Percentiles rank a stretch among this genome's conserved stretches.
These are phyloP conservation scores for Crenichthys baileyi DNA, from an alignment of 2,797 vertebrate genomes.

Conservation along the genomic window DNA sequence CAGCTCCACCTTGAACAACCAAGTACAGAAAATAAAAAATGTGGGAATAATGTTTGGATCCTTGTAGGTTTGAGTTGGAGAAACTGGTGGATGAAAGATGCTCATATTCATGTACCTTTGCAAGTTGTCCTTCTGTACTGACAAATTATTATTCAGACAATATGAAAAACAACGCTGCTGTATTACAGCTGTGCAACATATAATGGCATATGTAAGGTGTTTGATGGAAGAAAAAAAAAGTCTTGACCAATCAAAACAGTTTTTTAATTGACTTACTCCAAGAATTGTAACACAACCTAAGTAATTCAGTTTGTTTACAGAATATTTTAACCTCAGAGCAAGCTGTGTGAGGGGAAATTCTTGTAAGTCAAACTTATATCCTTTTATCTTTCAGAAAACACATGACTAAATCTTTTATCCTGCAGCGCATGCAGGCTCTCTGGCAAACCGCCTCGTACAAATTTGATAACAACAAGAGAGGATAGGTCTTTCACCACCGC, in stretches of 20 bases:
- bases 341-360: constrained; percentile 22
- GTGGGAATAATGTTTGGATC: neutral
- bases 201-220: constrained; percentile 4
- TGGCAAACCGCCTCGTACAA: constrained; percentile 65
- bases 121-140: neutral
- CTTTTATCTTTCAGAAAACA: constrained; percentile 38
- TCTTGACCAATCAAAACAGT: constrained; percentile 1
- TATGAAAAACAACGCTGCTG: neutral
- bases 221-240: neutral
- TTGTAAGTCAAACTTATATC: constrained; percentile 16
- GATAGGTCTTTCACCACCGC: constrained; percentile 71
- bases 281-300: neutral
- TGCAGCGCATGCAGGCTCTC: constrained; percentile 41
- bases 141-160: neutral
- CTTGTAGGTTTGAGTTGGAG: neutral
- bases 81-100: neutral
- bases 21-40: neutral
- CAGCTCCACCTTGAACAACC: too few relatives aligned
- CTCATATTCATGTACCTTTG: neutral
- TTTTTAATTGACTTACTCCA: neutral
- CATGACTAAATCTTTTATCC: constrained; percentile 43
- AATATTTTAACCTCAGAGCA: constrained; percentile 22
- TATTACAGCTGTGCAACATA: neutral
- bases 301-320: neutral
- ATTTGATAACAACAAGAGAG: constrained; percentile 69